Conservation (phyloP, 1,140 invertebrate genomes). For the Micrasema longulum region DNA sequence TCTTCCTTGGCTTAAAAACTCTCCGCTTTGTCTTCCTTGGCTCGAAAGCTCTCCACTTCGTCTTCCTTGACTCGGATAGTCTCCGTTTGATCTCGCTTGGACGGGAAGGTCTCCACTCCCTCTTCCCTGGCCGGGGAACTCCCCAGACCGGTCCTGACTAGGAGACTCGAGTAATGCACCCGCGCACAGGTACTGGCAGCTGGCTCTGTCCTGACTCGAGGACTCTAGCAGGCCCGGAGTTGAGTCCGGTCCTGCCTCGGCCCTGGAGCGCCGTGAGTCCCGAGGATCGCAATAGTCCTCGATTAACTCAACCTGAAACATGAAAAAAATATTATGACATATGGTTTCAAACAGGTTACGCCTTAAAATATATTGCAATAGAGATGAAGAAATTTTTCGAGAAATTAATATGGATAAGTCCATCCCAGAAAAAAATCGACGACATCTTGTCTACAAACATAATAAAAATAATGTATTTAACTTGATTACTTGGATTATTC, state of each 20-base stretch:
- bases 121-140: neutral
- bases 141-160: constrained; percentile 37
- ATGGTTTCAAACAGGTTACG: too few relatives aligned
- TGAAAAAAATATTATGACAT: too few relatives aligned
- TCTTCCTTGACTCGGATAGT: constrained; percentile 6
- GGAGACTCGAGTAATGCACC: constrained; percentile 61
- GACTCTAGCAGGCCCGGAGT: constrained; percentile 60
- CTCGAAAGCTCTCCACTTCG: neutral
- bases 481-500: too few relatives aligned
- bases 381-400: too few relatives aligned
- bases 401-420: too few relatives aligned
- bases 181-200: constrained; percentile 37
- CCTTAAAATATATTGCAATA: too few relatives aligned
- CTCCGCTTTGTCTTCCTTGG: constrained; percentile 6
- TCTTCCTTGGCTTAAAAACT: neutral
- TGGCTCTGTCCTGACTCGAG: constrained; percentile 59
- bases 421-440: too few relatives aligned
- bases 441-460: too few relatives aligned
- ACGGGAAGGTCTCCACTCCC: neutral
- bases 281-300: constrained; percentile 71
- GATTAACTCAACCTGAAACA: constrained; percentile 71
- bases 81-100: neutral
- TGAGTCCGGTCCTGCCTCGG: constrained; percentile 41
- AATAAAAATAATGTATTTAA: too few relatives aligned
- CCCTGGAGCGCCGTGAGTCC: constrained; percentile 61